Conservation (phyloP, 2,113 vertebrate species). For the Laterallus jamaicensis region DNA sequence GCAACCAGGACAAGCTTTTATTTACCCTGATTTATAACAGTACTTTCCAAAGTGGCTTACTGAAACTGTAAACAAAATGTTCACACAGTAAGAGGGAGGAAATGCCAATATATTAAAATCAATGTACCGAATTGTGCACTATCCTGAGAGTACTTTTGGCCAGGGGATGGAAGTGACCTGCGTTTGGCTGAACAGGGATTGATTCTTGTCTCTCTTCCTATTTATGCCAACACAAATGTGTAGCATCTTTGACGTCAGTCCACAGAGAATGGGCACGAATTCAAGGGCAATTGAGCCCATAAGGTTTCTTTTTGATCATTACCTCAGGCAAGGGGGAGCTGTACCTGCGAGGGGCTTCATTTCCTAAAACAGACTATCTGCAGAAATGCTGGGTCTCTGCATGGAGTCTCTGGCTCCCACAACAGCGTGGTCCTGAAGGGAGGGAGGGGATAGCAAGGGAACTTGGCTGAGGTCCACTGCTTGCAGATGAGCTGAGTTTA, state of each 20-base stretch:
- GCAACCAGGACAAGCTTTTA: slow-evolving; percentile 8
- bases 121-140: not conserved
- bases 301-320: not conserved
- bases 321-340: not conserved
- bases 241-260: slow-evolving; percentile 38
- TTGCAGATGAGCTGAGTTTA: not conserved
- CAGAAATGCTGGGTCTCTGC: not conserved
- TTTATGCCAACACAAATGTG: not conserved
- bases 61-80: slow-evolving; percentile 14
- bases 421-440: not conserved
- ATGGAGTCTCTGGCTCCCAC: not conserved
- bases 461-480: not conserved
- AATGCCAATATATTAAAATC: slow-evolving; percentile 57
- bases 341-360: not conserved
- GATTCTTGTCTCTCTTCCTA: not conserved
- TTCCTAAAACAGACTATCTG: not conserved
- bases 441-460: not conserved
- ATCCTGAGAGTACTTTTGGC: slow-evolving; percentile 25
- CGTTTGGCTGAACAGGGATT: not conserved
- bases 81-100: not conserved
- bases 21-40: slow-evolving; percentile 15
- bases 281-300: not conserved
- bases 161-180: slow-evolving; percentile 52
- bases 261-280: accelerated
- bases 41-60: slow-evolving; percentile 5